phyloP scores from a whole-genome alignment of 2,888 invertebrate genomes.

The Furcula furcula region DNA sequence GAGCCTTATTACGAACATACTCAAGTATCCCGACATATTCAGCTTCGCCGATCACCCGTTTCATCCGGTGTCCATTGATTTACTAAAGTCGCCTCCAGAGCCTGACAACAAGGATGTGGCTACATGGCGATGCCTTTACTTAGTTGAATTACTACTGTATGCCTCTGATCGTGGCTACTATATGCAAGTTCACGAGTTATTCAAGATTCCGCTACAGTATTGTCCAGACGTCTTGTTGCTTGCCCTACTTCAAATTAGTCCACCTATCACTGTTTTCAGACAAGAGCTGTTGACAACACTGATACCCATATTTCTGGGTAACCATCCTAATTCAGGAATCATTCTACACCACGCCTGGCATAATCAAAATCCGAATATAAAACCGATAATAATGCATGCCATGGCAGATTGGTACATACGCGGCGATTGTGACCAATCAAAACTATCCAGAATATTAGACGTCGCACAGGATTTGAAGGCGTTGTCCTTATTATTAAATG shows the following conservation, averaged over 20 bases:
- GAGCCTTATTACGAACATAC: constrained; percentile 91
- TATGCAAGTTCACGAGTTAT: constrained; percentile 91
- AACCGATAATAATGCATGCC: constrained; percentile 94
- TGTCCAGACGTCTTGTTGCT: constrained; percentile 97
- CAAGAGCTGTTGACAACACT: constrained; percentile 94
- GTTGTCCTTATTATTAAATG: constrained; percentile 93
- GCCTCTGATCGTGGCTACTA: constrained; percentile 94
- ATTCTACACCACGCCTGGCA: constrained; percentile 98
- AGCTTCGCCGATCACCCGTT: constrained; percentile 96
- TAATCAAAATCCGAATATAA: constrained; percentile 86
- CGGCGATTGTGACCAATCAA: constrained; percentile 95
- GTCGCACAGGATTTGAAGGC: constrained; percentile 98
- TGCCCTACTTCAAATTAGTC: constrained; percentile 92
- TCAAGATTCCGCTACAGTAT: constrained; percentile 95
- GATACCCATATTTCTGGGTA: constrained; percentile 96
- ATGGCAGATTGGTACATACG: constrained; percentile 99
- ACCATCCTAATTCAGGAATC: constrained; percentile 98
- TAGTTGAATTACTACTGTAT: constrained; percentile 93
- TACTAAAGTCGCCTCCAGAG: constrained; percentile 96
- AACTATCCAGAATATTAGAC: constrained; percentile 96
- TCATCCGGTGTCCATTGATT: constrained; percentile 92
- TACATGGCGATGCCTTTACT: constrained; percentile 95
- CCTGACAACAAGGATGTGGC: constrained; percentile 96
- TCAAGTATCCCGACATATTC: constrained; percentile 96
- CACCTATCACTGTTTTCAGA: constrained; percentile 88